These are phyloP conservation scores for Allophyes oxyacanthae DNA, from an alignment of 2,888 invertebrate genomes.

Conservation along the genomic window DNA sequence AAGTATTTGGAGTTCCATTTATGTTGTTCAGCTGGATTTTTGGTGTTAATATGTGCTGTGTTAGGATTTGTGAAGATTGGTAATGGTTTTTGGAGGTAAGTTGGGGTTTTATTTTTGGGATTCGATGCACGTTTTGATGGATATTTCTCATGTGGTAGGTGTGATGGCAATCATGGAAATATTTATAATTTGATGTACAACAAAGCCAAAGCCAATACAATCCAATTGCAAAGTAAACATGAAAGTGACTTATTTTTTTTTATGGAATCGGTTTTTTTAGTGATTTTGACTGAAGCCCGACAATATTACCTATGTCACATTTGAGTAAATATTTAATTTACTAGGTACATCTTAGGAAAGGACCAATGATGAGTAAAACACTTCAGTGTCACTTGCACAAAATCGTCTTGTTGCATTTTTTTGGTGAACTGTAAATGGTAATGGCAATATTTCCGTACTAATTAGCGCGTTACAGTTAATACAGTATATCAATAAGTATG, in stretches of 20 bases:
- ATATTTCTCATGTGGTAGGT: too few species aligned
- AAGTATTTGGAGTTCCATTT: neutral
- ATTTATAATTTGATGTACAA: too few species aligned
- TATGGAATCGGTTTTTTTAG: too few species aligned
- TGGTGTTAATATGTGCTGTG: slow-evolving; percentile 40
- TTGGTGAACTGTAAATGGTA: slow-evolving; percentile 5
- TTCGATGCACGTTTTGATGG: too few species aligned
- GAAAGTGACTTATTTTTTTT: too few species aligned
- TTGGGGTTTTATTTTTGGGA: neutral
- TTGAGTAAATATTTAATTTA: slow-evolving; percentile 1
- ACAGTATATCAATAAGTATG: slow-evolving; percentile 12
- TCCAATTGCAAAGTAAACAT: too few species aligned
- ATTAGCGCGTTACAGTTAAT: slow-evolving; percentile 24
- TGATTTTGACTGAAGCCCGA: too few species aligned
- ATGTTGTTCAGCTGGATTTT: slow-evolving; percentile 3
- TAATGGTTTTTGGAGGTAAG: slow-evolving; percentile 37
- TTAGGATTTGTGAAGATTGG: slow-evolving; percentile 11
- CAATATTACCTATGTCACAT: slow-evolving; percentile 17
- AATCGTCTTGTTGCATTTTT: slow-evolving; percentile 9
- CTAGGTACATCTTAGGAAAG: too few species aligned
- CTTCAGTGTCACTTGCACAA: slow-evolving; percentile 1
- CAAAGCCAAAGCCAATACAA: too few species aligned
- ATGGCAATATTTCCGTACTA: slow-evolving; percentile 12
- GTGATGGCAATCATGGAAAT: too few species aligned
- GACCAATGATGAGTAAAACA: neutral